These are phyloP conservation scores for Champsocephalus esox DNA, from an alignment of 2,797 vertebrate genomes.

Conservation along the genomic window DNA sequence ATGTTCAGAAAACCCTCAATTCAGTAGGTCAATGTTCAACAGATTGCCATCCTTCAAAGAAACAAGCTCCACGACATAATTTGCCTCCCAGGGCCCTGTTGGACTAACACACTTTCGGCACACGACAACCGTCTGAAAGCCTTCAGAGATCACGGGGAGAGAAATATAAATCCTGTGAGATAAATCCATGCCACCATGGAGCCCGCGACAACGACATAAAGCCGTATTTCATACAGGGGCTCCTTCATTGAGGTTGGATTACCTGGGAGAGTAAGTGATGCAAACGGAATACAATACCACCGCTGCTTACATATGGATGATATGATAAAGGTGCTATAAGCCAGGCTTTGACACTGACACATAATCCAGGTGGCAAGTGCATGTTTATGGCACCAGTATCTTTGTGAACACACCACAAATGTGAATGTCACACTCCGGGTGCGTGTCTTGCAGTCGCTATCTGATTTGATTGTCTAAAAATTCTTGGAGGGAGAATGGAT, in stretches of 20 bases:
- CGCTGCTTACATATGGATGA: constrained; percentile 72
- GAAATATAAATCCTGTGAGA: constrained; percentile 70
- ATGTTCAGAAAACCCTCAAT: constrained; percentile 1
- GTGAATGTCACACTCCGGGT: constrained; percentile 38
- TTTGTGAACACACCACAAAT: constrained; percentile 29
- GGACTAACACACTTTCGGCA: constrained; percentile 19
- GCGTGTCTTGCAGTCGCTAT: constrained; percentile 28
- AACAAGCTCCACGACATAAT: constrained; percentile 21
- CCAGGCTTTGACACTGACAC: constrained; percentile 52
- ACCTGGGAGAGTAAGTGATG: constrained; percentile 66
- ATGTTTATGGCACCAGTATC: constrained; percentile 53
- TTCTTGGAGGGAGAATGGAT: constrained; percentile 40
- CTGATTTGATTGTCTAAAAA: constrained; percentile 55
- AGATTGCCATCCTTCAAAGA: constrained; percentile 13
- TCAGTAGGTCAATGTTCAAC: constrained; percentile 13
- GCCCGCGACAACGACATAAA: constrained; percentile 50
- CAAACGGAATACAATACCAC: constrained; percentile 63
- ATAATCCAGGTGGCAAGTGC: constrained; percentile 47
- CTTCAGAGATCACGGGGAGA: constrained; percentile 44
- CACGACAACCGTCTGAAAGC: constrained; percentile 39
- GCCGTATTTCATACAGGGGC: constrained; percentile 58
- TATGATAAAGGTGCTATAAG: constrained; percentile 66
- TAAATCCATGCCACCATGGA: constrained; percentile 67
- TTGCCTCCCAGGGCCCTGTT: constrained; percentile 27
- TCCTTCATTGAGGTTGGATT: constrained; percentile 65